A percentile compares a stretch with the other conserved stretches of the same genome.
Conservation (phyloP, 2,888 invertebrate genomes). For the Cylloceria caligata region DNA sequence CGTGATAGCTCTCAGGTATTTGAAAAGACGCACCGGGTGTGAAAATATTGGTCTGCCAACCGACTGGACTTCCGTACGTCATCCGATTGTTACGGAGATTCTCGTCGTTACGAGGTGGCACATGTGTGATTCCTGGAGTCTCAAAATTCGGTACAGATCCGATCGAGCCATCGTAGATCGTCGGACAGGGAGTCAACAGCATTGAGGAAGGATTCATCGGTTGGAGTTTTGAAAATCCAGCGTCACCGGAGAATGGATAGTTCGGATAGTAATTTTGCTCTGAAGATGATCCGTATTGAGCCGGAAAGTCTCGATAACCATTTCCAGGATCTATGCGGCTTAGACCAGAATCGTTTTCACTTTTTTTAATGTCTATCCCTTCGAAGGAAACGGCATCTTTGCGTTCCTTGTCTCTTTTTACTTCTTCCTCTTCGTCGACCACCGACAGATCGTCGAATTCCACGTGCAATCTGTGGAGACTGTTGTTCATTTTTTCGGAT, state of each 20-base stretch:
- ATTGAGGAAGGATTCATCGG: conserved; percentile 62
- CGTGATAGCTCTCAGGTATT: not conserved
- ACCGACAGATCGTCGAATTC: conserved; percentile 91
- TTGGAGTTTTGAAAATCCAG: conserved; percentile 63
- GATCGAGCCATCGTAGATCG: conserved; percentile 71
- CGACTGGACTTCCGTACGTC: conserved; percentile 68
- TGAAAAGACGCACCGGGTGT: conserved; percentile 26
- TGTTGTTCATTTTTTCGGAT: conserved; percentile 84
- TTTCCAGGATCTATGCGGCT: conserved; percentile 26
- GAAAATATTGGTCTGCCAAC: conserved; percentile 72
- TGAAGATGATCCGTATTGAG: conserved; percentile 35
- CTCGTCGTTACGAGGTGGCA: conserved; percentile 30
- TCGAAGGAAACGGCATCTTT: conserved; percentile 19
- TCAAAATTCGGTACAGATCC: conserved; percentile 58
- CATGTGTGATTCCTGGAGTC: conserved; percentile 29
- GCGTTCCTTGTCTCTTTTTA: conserved; percentile 77
- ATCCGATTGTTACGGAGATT: conserved; percentile 54
- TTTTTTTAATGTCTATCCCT: conserved; percentile 43
- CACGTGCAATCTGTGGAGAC: conserved; percentile 77
- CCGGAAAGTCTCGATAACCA: conserved; percentile 45
- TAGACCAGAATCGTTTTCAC: conserved; percentile 49
- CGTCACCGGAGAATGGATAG: conserved; percentile 74
- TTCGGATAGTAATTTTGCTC: conserved; percentile 70
- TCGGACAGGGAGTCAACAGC: conserved; percentile 71
- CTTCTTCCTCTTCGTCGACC: conserved; percentile 89